phyloP scores from a whole-genome alignment of 2,113 vertebrate genomes.

The Heliornis fulica region DNA sequence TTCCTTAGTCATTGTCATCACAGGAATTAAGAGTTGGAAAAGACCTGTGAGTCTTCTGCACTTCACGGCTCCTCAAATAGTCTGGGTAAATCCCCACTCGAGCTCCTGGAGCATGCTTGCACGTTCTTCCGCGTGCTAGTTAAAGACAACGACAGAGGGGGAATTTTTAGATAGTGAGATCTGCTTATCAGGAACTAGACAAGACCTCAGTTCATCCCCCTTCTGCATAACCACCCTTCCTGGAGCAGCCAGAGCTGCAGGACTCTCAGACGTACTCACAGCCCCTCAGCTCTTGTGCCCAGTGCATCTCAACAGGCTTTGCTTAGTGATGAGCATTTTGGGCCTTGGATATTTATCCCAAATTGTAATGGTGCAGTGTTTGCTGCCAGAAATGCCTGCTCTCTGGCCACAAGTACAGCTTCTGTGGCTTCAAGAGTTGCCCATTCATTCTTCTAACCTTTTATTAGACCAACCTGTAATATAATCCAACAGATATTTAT shows the following conservation, averaged over 20 bases:
- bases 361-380: not conserved
- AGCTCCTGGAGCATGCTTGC: not conserved
- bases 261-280: not conserved
- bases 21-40: not conserved
- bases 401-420: conserved; percentile 20
- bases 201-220: not conserved
- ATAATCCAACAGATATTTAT: conserved; percentile 36
- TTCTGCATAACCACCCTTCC: not conserved
- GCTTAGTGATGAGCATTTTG: not conserved
- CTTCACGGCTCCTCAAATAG: not conserved
- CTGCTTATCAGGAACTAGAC: not conserved
- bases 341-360: not conserved
- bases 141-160: not conserved
- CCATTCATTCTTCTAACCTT: conserved; percentile 50
- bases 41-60: not conserved
- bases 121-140: accelerated
- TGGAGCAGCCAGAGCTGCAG: accelerated
- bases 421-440: conserved; percentile 41
- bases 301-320: not conserved
- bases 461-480: conserved; percentile 57
- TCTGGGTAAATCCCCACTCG: accelerated
- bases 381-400: conserved; percentile 23
- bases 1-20: not conserved
- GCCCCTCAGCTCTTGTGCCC: not conserved
- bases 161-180: not conserved